Evolutionary conservation across 37 sponge, comb jelly and placozoan genomes (phyloP), one percentile per base, ranked within the genome.

Genomic region (Cladorhizidae sp.): DNA sequence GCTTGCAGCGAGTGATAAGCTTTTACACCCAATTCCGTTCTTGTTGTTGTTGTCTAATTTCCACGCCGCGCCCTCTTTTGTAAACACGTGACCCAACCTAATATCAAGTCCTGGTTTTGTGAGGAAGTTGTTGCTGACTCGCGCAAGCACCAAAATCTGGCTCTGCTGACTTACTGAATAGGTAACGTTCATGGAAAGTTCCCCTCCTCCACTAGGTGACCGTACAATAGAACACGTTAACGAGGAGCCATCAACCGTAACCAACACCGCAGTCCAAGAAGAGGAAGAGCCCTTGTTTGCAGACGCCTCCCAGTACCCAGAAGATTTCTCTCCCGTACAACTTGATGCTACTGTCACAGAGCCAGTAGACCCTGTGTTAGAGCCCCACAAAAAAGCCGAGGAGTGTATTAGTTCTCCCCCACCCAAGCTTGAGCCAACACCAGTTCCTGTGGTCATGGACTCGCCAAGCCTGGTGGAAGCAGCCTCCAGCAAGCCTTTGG

Each of bases 151-250:
- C n/a, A n/a, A n/a, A n/a, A n/a, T n/a, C n/a, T n/a, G n/a, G n/a
- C n/a, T n/a, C n/a, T n/a, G n/a, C n/a, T n/a, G n/a, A n/a, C n/a
- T n/a, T n/a, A n/a, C n/a, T n/a, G n/a, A n/a, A n/a, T n/a, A n/a
- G n/a, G n/a, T n/a, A n/a, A n/a, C n/a, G n/a, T n/a, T n/a, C n/a
- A n/a, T n/a, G n/a, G n/a, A n/a, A n/a, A n/a, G n/a, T n/a, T 73
- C 76, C 29, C 86, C 86, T 3, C 86, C 86, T 3, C 86, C 86
- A 21, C 21, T 84, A 61, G 85, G 76, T 40, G 52, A 58, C 26
- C 2, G 5, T 18, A 5, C 70, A 28, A 32, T 3, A 12, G 69
- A 63, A 9, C 42, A 64, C 1, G 67, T 42, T 3, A 36, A 17
- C 0, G 63, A 61, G 40, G 57, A 67, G 1, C 68, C 18, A 56